Conservation (phyloP, 2,888 invertebrate genomes). For the Leucophora obtusa region DNA sequence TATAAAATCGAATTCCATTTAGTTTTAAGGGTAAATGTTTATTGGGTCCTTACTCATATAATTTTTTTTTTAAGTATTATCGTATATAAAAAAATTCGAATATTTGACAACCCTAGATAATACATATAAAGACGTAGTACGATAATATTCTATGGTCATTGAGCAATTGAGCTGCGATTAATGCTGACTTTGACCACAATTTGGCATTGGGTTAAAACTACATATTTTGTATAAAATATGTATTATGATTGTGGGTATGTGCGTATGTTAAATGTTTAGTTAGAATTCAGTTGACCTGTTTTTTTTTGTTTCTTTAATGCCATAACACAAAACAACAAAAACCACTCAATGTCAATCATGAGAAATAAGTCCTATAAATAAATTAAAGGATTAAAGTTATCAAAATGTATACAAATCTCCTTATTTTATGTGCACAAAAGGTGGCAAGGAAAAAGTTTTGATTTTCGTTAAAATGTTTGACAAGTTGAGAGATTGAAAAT, state of each 20-base stretch:
- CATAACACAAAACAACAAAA: neutral
- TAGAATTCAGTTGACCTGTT: neutral
- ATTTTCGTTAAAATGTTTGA: conserved; percentile 2
- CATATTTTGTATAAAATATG: neutral
- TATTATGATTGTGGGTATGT: conserved; percentile 1
- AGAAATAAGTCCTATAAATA: conserved; percentile 27
- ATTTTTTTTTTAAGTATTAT: too few relatives aligned
- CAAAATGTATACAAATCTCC: neutral
- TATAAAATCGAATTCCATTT: too few relatives aligned
- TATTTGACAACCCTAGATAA: too few relatives aligned
- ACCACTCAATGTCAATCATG: conserved; percentile 30
- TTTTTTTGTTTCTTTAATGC: neutral
- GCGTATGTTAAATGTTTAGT: neutral
- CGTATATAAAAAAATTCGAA: too few relatives aligned
- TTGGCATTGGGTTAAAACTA: conserved; percentile 19
- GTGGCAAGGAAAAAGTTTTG: neutral
- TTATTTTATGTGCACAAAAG: neutral
- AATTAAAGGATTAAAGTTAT: conserved; percentile 15
- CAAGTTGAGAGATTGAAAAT: neutral
- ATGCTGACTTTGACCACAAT: conserved; percentile 37
- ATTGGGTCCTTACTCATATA: too few relatives aligned
- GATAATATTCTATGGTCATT: conserved; percentile 18
- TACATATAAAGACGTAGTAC: neutral
- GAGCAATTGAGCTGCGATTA: conserved; percentile 33
- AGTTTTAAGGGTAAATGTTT: too few relatives aligned